Conservation (phyloP, 2,888 invertebrate genomes). For the Syrphus vitripennis region DNA sequence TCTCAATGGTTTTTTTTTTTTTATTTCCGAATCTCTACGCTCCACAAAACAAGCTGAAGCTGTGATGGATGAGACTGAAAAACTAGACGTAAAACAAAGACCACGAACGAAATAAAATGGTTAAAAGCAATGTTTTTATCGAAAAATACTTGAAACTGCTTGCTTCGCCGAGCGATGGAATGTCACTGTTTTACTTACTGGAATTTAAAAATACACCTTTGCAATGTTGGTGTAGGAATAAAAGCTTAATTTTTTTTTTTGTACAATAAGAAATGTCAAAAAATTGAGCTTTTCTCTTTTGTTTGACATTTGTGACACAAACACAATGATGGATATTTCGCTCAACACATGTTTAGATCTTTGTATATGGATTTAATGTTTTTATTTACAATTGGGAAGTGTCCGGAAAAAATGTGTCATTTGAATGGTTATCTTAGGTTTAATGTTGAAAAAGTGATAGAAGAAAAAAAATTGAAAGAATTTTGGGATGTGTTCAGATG, state of each 20-base stretch:
- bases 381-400: slow-evolving; percentile 59
- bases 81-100: not conserved
- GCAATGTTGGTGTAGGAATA: not conserved
- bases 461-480: not conserved
- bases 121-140: not conserved
- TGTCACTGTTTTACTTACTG: slow-evolving; percentile 42
- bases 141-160: not conserved
- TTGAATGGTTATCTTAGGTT: not conserved
- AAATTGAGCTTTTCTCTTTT: slow-evolving; percentile 26
- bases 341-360: not conserved
- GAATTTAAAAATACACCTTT: not conserved
- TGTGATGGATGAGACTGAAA: not conserved
- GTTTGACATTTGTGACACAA: slow-evolving; percentile 28
- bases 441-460: not conserved
- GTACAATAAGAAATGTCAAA: slow-evolving; percentile 27
- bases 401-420: slow-evolving; percentile 24
- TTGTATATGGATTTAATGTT: slow-evolving; percentile 50
- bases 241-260: slow-evolving; percentile 20
- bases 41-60: too few species aligned
- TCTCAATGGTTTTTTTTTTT: not conserved
- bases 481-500: too few species aligned
- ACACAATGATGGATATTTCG: not conserved
- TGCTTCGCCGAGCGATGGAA: slow-evolving; percentile 57
- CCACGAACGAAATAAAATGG: not conserved
- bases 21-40: not conserved